Evolutionary conservation across 2,113 vertebrate species (phyloP).

Genomic region (Zosterops borbonicus): DNA sequence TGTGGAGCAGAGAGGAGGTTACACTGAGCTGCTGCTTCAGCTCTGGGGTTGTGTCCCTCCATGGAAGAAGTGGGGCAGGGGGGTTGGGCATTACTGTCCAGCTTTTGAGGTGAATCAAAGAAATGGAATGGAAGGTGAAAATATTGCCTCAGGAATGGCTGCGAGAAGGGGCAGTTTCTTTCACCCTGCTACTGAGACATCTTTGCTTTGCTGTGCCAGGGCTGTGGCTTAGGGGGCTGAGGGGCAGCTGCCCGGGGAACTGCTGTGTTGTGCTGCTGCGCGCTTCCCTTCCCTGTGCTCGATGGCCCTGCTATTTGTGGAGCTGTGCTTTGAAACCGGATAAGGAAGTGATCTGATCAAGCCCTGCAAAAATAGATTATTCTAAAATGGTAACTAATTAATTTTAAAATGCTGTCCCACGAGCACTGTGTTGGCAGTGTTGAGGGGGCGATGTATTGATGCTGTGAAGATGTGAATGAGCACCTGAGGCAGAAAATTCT

Average conservation of each 20-base stretch:
- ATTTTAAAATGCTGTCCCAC: slow-evolving; percentile 37
- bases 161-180: background rate
- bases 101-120: background rate
- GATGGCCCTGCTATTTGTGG: background rate
- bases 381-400: slow-evolving; percentile 42
- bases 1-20: background rate
- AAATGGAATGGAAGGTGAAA: background rate
- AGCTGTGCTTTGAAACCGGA: slow-evolving; percentile 41
- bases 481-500: slow-evolving; percentile 9
- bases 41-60: background rate
- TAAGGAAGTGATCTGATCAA: slow-evolving; percentile 52
- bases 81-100: fast-evolving
- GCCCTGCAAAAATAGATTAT: slow-evolving; percentile 41
- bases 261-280: fast-evolving
- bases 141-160: background rate
- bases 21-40: background rate
- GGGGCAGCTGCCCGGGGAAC: background rate
- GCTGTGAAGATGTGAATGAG: background rate
- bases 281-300: background rate
- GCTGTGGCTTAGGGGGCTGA: background rate
- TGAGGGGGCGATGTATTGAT: background rate
- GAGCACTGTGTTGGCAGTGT: slow-evolving; percentile 15
- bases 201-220: background rate
- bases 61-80: fast-evolving
- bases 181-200: background rate